Conservation (phyloP, 2,888 invertebrate genomes). For the Ellobium chinense region DNA sequence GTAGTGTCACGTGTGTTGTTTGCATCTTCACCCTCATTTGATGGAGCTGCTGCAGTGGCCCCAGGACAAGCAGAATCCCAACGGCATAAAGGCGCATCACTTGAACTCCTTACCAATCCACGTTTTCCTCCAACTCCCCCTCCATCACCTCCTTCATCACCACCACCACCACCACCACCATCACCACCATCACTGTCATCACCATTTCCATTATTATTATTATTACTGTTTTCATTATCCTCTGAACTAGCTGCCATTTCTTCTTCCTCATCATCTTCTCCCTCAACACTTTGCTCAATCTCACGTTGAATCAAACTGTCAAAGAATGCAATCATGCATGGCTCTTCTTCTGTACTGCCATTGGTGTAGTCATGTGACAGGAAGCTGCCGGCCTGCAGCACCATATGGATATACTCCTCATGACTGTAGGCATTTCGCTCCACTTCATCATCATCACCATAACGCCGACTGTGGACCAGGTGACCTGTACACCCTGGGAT, state of each 20-base stretch:
- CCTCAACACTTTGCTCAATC: slow-evolving; percentile 82
- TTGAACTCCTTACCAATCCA: not conserved
- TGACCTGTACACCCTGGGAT: slow-evolving; percentile 75
- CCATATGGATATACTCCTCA: slow-evolving; percentile 89
- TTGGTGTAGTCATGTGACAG: slow-evolving; percentile 91
- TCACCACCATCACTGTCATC: slow-evolving; percentile 55
- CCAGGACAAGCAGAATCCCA: not conserved
- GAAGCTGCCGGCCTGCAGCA: slow-evolving; percentile 88
- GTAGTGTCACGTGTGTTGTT: slow-evolving; percentile 12
- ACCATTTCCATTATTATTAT: slow-evolving; percentile 55
- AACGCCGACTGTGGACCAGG: slow-evolving; percentile 33
- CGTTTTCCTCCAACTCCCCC: not conserved
- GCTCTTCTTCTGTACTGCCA: slow-evolving; percentile 92
- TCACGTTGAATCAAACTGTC: slow-evolving; percentile 95
- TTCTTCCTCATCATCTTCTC: not conserved
- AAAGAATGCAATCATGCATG: slow-evolving; percentile 97
- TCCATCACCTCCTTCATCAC: not conserved
- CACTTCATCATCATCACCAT: slow-evolving; percentile 38
- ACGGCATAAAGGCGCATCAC: not conserved
- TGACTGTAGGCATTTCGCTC: slow-evolving; percentile 78
- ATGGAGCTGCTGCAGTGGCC: not conserved
- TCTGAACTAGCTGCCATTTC: slow-evolving; percentile 11
- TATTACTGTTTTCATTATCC: slow-evolving; percentile 37
- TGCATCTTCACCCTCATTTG: slow-evolving; percentile 6
- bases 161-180: slow-evolving; percentile 33